These are phyloP conservation scores for Australoheros scitulus DNA, from an alignment of 2,113 vertebrate species.

Conservation along the genomic window DNA sequence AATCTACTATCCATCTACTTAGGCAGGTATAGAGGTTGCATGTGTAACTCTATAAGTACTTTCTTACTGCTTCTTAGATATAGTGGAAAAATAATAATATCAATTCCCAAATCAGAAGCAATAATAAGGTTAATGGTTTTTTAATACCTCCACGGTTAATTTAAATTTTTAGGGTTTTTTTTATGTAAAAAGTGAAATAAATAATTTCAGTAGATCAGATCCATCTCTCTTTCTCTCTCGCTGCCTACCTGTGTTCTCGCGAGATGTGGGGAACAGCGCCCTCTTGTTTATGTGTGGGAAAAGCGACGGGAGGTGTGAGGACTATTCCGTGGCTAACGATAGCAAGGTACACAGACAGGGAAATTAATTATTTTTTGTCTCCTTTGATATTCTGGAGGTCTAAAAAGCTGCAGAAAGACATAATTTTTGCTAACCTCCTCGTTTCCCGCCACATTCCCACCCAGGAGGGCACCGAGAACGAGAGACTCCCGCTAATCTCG, in stretches of 20 bases:
- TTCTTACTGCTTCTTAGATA: not conserved
- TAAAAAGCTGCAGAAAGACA: not conserved
- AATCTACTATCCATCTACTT: too few species aligned
- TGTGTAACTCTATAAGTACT: not conserved
- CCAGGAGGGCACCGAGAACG: conserved; percentile 11
- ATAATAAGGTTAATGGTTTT: not conserved
- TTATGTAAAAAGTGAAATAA: not conserved
- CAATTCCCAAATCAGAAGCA: not conserved
- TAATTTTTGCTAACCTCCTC: not conserved
- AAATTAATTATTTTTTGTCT: conserved; percentile 55
- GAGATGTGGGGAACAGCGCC: conserved; percentile 77
- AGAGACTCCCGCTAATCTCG: conserved; percentile 55
- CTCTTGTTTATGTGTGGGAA: conserved; percentile 63
- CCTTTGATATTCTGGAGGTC: conserved; percentile 2
- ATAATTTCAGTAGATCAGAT: not conserved
- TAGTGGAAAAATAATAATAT: not conserved
- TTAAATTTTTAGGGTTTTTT: not conserved
- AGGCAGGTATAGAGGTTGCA: too few species aligned
- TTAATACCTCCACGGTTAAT: not conserved
- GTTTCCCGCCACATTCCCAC: not conserved
- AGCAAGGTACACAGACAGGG: conserved; percentile 73
- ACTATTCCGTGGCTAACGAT: conserved; percentile 70
- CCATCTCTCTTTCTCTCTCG: too few species aligned
- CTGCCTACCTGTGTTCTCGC: conserved; percentile 63
- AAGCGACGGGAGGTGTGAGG: conserved; percentile 68